Evolutionary conservation across 2,797 vertebrate species (phyloP), one percentile per base, ranked within the genome.

Genomic region (Yasuhikotakia modesta): DNA sequence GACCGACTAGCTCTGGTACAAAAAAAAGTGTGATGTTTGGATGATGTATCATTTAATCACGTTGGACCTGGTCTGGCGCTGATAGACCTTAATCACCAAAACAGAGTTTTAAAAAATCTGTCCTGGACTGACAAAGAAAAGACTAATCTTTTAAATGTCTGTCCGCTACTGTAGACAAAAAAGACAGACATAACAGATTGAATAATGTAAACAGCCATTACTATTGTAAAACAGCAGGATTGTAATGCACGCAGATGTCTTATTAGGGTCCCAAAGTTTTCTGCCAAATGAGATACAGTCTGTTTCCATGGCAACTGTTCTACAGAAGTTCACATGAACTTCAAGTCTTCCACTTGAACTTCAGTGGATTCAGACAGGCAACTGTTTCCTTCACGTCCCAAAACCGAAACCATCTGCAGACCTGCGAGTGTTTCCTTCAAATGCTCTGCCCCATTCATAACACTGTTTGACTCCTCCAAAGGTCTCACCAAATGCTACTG

Each of bases 281-380:
- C 2, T 60, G 12, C 13, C 57, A 60, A 60, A 60, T 60, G 57
- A 60, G 57, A 60, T 27, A 60, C 27, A 30, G 61, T 55, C 22
- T 7, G 7, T 65, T 67, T 76, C 35, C 64, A 16, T 27, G 22
- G 22, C 13, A n/a, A 17, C 52, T 10, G 30, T 35, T 63, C 27
- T 30, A 61, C 58, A 32, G 17, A 60, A 46, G 65, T 57, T 46
- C 13, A 19, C 58, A 45, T 45, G 50, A 75, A 55, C 68, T 46
- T 66, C 73, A 75, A n/a, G 73, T 27, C 61, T 68, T 77, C 66
- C 55, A 77, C 46, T 19, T 69, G 14, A 35, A 69, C 65, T 77
- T 68, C 1, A 22, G 43, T 13, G n/a, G 13, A 61, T 39, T 32
- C 8, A 50, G 2, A 69, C n/a, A 77, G 35, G 66, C 66, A 61